A percentile compares a stretch with the other conserved stretches of the same genome.
phyloP scores from a whole-genome alignment of 2,113 vertebrate species.

The Pelusios castaneus region DNA sequence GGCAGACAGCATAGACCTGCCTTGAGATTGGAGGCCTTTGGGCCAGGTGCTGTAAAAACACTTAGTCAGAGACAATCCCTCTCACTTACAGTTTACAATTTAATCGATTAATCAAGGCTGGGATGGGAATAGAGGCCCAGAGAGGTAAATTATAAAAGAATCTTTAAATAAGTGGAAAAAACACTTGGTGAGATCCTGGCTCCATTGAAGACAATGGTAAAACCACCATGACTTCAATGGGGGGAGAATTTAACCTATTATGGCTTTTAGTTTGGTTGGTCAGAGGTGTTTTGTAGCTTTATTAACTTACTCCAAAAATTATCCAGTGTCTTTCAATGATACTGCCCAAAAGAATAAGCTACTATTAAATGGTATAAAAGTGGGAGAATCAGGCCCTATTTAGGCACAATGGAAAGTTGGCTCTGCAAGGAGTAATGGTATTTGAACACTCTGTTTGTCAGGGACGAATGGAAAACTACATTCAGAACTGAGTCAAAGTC shows the following conservation, averaged over 20 bases:
- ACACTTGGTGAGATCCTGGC: not conserved
- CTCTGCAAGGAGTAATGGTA: not conserved
- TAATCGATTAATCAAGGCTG: not conserved
- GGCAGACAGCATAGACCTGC: no score
- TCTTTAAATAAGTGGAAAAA: not conserved
- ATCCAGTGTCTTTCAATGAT: not conserved
- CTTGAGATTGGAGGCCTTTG: not conserved
- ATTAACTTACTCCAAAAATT: not conserved
- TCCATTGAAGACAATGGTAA: not conserved
- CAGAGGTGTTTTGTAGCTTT: not conserved
- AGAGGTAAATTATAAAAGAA: not conserved
- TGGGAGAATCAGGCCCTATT: not conserved
- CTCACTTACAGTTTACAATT: not conserved
- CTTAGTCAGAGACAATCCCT: not conserved
- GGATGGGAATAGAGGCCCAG: not conserved
- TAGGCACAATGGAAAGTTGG: not conserved
- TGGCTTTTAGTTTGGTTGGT: not conserved
- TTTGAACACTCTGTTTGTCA: slow-evolving; percentile 4
- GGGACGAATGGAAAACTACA: not conserved
- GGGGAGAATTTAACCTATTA: not conserved
- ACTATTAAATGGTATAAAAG: not conserved
- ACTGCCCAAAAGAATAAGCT: not conserved
- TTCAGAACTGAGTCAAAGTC: slow-evolving; percentile 3
- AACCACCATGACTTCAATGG: not conserved
- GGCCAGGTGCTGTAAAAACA: not conserved